Evolutionary conservation across 2,888 invertebrate genomes (phyloP), one percentile per base, ranked within the genome.

Genomic region (Latrodectus elegans): DNA sequence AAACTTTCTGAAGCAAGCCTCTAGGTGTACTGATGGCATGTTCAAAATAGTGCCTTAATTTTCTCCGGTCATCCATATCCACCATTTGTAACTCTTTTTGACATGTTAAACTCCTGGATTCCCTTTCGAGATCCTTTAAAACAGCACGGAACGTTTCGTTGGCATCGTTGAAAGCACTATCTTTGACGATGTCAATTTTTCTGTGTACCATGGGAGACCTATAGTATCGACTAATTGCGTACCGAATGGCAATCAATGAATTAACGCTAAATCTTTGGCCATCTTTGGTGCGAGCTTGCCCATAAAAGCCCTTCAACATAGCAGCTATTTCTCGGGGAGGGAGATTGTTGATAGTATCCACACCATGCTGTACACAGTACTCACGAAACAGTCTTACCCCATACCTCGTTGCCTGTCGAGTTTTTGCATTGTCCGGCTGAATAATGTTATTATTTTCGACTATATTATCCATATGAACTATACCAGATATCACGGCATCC

Each of bases 191-290:
- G 82, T 89, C 89, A 60, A 89, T 89, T 79, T 89, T 88, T 26
- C 89, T 71, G 82, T 81, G 79, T 71, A 89, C 87, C 84, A 84
- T 85, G 68, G 89, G 89, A 22, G 89, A 89, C 14, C 89, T 86
- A 82, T 89, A 89, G 77, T 89, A 89, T 72, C 89, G 89, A 71
- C 89, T 89, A 81, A 89, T 89, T 67, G 89, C 89, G 71, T 89
- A 89, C n/a, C 89, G 87, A 75, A 89, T 89, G 49, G 89, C 89
- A 74, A 89, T 89, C 87, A 89, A 76, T 55, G 89, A 89, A 77
- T 89, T 89, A 67, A 89, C 89, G 76, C 89, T 89, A 70, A 89
- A 89, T 68, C 89, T 82, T 79, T 89, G 89, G 85, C 89, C 89
- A 85, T 89, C 89, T 80, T 89, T 88, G 67, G 89, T 89, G 68